Percentiles rank a stretch among this genome's conserved stretches.
Evolutionary conservation across 2,113 vertebrate genomes (phyloP).

Genomic region (Herpetotheres cachinnans): DNA sequence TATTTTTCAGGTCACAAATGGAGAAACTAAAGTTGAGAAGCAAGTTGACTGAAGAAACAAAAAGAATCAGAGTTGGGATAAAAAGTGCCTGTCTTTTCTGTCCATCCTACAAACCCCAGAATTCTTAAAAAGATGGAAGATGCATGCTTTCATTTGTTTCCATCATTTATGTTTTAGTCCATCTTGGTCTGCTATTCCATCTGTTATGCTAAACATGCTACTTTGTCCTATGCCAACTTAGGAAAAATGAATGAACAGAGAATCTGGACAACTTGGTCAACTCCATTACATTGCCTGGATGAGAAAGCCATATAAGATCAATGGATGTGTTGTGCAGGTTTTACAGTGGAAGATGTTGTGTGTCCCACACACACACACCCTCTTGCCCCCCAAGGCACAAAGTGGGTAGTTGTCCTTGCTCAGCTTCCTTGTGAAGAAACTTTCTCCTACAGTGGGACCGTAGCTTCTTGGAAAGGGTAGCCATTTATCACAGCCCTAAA

Average conservation of each 20-base stretch:
- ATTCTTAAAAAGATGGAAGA: not conserved
- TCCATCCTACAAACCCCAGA: not conserved
- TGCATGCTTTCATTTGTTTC: not conserved
- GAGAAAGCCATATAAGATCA: not conserved
- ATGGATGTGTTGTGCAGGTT: not conserved
- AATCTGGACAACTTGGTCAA: not conserved
- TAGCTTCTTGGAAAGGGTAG: conserved; percentile 84
- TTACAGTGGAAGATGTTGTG: not conserved
- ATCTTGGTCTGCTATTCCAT: not conserved
- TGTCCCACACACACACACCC: not conserved
- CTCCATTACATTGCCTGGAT: not conserved
- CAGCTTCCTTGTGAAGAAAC: conserved; percentile 81
- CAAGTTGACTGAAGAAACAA: not conserved
- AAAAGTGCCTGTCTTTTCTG: not conserved
- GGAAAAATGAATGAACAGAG: not conserved
- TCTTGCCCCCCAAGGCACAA: not conserved
- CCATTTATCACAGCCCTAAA: conserved; percentile 96
- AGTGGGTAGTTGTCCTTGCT: conserved; percentile 72
- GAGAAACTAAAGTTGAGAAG: not conserved
- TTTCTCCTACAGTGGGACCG: conserved; percentile 80
- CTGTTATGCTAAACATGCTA: not conserved
- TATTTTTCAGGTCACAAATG: not conserved
- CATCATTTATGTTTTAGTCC: not conserved
- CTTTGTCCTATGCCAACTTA: not conserved
- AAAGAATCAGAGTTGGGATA: not conserved